phyloP scores from a whole-genome alignment of 1,140 invertebrate genomes.

The Drosophila watanabei region DNA sequence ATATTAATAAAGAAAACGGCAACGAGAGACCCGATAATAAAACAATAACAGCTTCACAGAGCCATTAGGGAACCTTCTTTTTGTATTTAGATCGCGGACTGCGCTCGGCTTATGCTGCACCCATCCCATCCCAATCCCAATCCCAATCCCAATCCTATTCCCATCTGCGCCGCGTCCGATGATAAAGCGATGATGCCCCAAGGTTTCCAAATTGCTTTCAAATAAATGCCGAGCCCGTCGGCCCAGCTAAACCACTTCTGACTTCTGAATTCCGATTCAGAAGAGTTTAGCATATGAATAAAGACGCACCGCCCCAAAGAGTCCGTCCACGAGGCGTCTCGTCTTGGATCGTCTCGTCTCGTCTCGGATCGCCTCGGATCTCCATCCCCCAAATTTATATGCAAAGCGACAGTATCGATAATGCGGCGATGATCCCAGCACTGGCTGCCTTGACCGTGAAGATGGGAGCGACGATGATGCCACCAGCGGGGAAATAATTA shows the following conservation, averaged over 20 bases:
- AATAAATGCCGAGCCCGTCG: conserved; percentile 60
- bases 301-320: conserved; percentile 39
- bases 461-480: conserved; percentile 62
- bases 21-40: conserved; percentile 29
- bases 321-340: conserved; percentile 15
- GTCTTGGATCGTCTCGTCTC: no score
- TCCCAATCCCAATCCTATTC: background rate
- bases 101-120: conserved; percentile 60
- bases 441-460: conserved; percentile 44
- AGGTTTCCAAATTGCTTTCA: conserved; percentile 72
- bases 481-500: conserved; percentile 67
- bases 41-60: conserved; percentile 26
- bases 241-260: conserved; percentile 61
- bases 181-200: conserved; percentile 69
- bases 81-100: conserved; percentile 39
- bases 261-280: conserved; percentile 66
- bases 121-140: conserved; percentile 46
- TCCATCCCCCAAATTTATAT: conserved; percentile 56
- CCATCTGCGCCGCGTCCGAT: conserved; percentile 32
- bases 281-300: conserved; percentile 79
- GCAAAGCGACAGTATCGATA: conserved; percentile 67
- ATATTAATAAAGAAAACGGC: conserved; percentile 57
- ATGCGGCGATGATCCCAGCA: conserved; percentile 49
- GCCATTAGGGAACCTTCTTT: conserved; percentile 63
- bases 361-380: conserved; percentile 3